Base-by-base conservation (phyloP, 2,797 vertebrate species). In the Cyclura pinguis region DNA sequence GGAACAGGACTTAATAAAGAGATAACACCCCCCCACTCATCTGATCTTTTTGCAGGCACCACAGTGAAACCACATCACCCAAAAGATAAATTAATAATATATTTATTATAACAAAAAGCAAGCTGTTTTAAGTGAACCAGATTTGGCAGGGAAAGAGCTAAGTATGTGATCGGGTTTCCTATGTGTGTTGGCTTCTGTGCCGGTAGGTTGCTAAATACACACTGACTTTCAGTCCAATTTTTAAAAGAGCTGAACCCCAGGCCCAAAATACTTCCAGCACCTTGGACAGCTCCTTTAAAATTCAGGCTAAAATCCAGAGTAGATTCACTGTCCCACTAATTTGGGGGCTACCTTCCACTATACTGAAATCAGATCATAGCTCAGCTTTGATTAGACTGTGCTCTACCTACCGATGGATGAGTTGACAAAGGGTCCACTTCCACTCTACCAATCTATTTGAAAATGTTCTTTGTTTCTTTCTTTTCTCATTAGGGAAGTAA, bases 1-100 rank as follows among this genome's bases (percentile, higher is more conserved):
- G 87, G 83, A 85, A 88, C 24, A 91, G 4, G 62, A 83, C 89
- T 2, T 92, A 85, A 83, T 93, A 81, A 91, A 88, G 76, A 91
- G 89, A 4, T 81, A 0, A 92, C 52, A 88, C 27, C 2, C 29
- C 20, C 9, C 91, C 55, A 7, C 92, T 90, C 86, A 82, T 92
- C 87, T 20, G 77, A 91, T 91, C 78, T 88, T 59, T 52, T 90
- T 89, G 13, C 77, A 8, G 55, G 27, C 47, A 92, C 42, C 52
- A 57, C 88, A 93, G 81, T 67, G 87, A 90, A 92, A 91, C 50
- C 57, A 85, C 52, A 69, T 80, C 1, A 29, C 73, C 67, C 42
- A 69, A 84, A 84, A 64, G 35, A 62, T 38, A 91, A 93, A 89
- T 80, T 8, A 47, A 7, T 62, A 38, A n/a, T 62, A 50, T 42